Evolutionary conservation across 2,797 vertebrate genomes (phyloP).

Genomic region (Simalia tracyae): DNA sequence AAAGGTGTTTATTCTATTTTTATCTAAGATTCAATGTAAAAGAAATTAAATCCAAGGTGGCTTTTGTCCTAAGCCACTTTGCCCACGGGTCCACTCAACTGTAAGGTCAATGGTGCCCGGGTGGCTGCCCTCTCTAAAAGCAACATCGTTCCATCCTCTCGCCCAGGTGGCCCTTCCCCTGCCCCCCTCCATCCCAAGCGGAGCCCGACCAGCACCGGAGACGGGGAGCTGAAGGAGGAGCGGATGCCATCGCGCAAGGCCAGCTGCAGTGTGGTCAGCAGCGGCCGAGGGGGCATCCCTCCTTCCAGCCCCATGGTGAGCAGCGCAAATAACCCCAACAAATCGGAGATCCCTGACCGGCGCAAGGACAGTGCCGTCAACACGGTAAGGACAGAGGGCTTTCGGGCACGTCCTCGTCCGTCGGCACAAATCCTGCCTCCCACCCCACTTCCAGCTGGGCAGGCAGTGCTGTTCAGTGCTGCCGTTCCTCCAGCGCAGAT

Average conservation of each 20-base stretch:
- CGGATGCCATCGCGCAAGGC: constrained; percentile 85
- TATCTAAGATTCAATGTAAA: not conserved
- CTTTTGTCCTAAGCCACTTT: not conserved
- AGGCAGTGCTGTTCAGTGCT: not conserved
- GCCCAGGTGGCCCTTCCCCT: constrained; percentile 86
- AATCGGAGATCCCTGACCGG: constrained; percentile 89
- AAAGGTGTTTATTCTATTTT: not conserved
- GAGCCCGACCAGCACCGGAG: constrained; percentile 87
- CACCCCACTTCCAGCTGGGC: not conserved
- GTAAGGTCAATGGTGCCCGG: no score
- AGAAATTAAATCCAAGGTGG: not conserved
- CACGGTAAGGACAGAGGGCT: constrained; percentile 72
- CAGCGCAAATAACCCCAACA: constrained; percentile 94
- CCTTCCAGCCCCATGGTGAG: constrained; percentile 94
- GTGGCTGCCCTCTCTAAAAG: no score
- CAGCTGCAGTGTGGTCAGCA: constrained; percentile 85
- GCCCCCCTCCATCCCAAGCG: constrained; percentile 88
- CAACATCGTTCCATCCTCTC: not conserved
- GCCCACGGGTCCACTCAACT: no score
- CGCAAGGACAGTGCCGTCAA: constrained; percentile 88
- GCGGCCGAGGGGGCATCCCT: constrained; percentile 79
- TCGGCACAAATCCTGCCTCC: not conserved
- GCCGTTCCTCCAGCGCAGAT: not conserved
- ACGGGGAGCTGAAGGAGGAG: constrained; percentile 86
- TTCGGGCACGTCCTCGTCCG: not conserved